Base-by-base conservation (phyloP, 1,140 invertebrate species). In the Homalodisca vitripennis region DNA sequence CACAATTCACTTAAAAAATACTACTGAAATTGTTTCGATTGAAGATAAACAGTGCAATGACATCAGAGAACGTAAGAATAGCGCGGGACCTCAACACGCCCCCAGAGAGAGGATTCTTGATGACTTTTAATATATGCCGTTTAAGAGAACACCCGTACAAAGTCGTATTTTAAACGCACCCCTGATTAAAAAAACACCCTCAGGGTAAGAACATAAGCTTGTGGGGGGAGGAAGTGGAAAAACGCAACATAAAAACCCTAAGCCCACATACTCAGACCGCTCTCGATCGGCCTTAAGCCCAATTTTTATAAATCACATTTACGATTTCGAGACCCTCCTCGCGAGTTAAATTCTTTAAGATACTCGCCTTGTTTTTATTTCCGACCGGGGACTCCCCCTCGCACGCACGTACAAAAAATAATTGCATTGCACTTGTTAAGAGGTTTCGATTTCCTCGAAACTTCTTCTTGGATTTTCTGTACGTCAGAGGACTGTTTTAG, bases 241-340 rank as follows among this genome's bases (percentile, higher is more conserved):
- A 48, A 63, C 48, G 47, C 32, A 65, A 51, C 46, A 51, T 66
- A 60, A 62, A 66, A 71, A 71, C 46, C 34, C 47, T 48, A 48
- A 47, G 66, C 69, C 70, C 71, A 65, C 65, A 73, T 68, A 70
- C 73, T 71, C 71, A 72, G 69, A 31, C 32, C 63, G 41, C 63
- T 60, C 41, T 64, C 68, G 68, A 69, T 69, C 62, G 60, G 68
- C 55, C 62, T 69, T 69, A 68, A 62, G 63, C 30, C 68, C 73
- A 73, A 73, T 73, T 73, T 73, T 73, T 73, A 73, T 73, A 73
- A 73, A 73, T 73, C 73, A 73, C 73, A 73, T 73, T 73, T 73
- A 73, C 73, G 73, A 72, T 71, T 69, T 64, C 26, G 30, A 27
- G 13, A 10, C 63, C 53, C 30, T 22, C 63, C 24, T 66, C 68